Base-by-base conservation (phyloP, 2,888 invertebrate genomes). In the Drosophila tripunctata region DNA sequence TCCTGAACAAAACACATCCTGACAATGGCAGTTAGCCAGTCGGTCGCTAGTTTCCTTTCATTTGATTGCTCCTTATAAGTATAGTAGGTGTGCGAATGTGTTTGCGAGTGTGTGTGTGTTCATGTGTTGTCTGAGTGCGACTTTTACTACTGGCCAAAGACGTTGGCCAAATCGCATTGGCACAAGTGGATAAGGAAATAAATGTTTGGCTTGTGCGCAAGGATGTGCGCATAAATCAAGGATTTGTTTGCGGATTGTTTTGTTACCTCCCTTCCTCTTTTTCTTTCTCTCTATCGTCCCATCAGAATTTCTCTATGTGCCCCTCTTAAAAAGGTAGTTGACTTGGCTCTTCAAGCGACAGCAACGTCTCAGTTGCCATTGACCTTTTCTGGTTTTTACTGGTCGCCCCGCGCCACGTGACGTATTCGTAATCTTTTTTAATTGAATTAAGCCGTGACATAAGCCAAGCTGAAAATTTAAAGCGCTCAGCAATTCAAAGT, bases 131-230 rank as follows among this genome's bases (percentile, higher is more conserved):
- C 51, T 31, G 17, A n/a, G n/a, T 38, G 35, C 12, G 41, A 48
- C 58, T 81, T 76, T 71, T 70, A 75, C 71, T 62, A 65, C 78
- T 75, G 79, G 62, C 74, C 76, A 67, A 67, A 64, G 66, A 60
- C 51, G 44, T 47, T 58, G 62, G 45, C 78, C 65, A 75, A 83
- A 77, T 83, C 87, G 81, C 87, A 82, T 82, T 86, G 88, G 84
- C 88, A 80, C 88, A 88, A 88, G 88, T 88, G 85, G 87, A 85
- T 88, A 85, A 85, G 85, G 85, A 88, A 88, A 85, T 85, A 88
- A 85, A 85, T 85, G 87, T 81, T 86, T 88, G 84, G 78, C 80
- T 83, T 78, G 77, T 75, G 74, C 81, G 67, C 75, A 75, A 87
- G 86, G 86, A 87, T 84, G 84, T 83, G 85, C 68, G 87, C 88